Percentiles rank a stretch among this genome's conserved stretches.
Evolutionary conservation across 2,113 vertebrate genomes (phyloP).

Genomic region (human (Homo sapiens)): DNA sequence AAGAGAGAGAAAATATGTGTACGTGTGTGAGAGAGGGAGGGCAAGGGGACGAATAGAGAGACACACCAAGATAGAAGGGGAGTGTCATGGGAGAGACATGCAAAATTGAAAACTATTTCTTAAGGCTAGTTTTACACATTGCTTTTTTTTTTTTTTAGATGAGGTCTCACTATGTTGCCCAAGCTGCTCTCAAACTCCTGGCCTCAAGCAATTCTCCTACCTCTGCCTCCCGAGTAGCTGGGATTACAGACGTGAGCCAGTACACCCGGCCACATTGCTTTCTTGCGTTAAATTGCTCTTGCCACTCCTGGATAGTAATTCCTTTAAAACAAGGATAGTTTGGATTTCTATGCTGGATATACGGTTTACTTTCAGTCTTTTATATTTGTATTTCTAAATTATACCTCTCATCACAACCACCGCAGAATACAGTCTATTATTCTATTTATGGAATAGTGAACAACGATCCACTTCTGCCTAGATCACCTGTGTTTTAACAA

Average conservation of each 20-base stretch:
- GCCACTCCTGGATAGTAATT: not conserved
- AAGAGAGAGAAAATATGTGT: not conserved
- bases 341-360: not conserved
- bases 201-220: not conserved
- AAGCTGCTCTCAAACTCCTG: not conserved
- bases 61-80: not conserved
- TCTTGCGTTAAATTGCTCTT: not conserved
- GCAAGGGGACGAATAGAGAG: not conserved
- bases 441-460: not conserved
- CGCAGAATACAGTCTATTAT: not conserved
- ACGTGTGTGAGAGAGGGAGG: not conserved
- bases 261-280: not conserved
- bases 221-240: too few relatives aligned
- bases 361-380: not conserved
- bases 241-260: not conserved
- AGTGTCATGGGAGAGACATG: not conserved
- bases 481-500: not conserved
- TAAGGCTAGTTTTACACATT: not conserved
- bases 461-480: not conserved
- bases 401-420: not conserved
- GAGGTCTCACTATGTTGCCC: not conserved
- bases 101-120: not conserved
- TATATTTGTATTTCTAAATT: slow-evolving; percentile 24
- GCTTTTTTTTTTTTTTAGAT: not conserved
- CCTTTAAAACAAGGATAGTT: not conserved